Base-by-base conservation (phyloP, 2,888 invertebrate genomes). In the Gortyna flavago region DNA sequence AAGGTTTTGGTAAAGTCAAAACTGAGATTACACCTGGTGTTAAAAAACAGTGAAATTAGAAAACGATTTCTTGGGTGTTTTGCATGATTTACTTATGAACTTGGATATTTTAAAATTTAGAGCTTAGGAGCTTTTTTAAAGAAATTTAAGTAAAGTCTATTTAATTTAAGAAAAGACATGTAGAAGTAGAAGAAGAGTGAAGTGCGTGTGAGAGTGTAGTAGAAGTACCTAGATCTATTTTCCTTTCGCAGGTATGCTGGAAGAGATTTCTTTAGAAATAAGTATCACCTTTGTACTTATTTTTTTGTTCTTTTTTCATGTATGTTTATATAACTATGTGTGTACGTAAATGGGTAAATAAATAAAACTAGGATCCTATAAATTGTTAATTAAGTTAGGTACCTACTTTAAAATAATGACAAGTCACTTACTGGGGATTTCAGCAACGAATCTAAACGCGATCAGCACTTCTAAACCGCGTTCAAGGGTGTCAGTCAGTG, bases 11-110 rank as follows among this genome's bases (percentile, higher is more conserved):
- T 61, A 92, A 95, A 95, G 95, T 95, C 95, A 95, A 95, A 94
- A 93, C 89, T 89, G 91, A 80, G 87, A 92, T 92, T 92, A 89
- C 96, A 96, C 95, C 96, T 96, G 96, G 94, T 41, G 70, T 5
- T 18, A 75, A 86, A 89, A 90, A 90, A 87, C 90, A 0, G 8
- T 57, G 62, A 79, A 80, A 80, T 79, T 81, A 76, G 18, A 70
- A 61, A 80, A 76, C 71, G 65, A 76, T 86, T 70, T 78, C 80
- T 72, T 73, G 57, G 48, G 48, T 62, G 41, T 61, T 84, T 67
- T 66, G 57, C 62, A 67, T 59, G 29, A 57, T 83, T 66, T 65
- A 44, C n/a, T n/a, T 59, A 67, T 62, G 29, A 29, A 13, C 13
- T 62, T 62, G 11, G 0, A 62, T 62, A 62, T 35, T 62, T 62